Conservation (phyloP, 2,888 invertebrate genomes). For the Pristionchus exspectatus region DNA sequence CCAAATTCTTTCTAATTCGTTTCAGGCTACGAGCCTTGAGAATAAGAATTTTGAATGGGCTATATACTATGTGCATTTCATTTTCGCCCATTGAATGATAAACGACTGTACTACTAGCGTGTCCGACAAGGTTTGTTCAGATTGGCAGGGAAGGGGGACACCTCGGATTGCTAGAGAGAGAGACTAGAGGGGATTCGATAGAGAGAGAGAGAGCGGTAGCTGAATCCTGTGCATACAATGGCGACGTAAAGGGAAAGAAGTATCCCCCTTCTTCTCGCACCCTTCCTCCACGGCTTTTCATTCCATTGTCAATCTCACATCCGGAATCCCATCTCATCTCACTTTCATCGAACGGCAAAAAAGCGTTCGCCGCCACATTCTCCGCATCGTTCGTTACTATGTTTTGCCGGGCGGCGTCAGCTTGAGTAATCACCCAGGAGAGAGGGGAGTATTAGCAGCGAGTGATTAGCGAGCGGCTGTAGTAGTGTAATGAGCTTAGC, state of each 20-base stretch:
- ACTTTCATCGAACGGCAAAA: constrained; percentile 25
- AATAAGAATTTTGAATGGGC: too few species aligned
- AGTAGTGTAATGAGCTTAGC: constrained; percentile 33
- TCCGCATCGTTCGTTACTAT: not conserved
- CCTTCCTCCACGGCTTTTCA: constrained; percentile 1
- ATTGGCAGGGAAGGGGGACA: not conserved
- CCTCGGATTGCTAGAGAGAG: not conserved
- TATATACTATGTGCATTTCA: too few species aligned
- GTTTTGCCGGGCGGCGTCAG: not conserved
- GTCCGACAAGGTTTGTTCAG: constrained; percentile 30
- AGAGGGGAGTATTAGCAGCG: not conserved
- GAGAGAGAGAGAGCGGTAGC: not conserved
- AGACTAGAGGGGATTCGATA: not conserved
- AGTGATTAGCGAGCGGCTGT: not conserved
- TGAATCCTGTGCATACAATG: constrained; percentile 49
- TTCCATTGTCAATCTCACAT: constrained; percentile 4
- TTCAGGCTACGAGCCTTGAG: too few species aligned
- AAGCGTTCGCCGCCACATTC: constrained; percentile 2
- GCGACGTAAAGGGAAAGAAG: constrained; percentile 27
- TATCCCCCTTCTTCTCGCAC: not conserved
- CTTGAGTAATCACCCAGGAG: constrained; percentile 4
- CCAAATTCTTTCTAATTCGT: too few species aligned
- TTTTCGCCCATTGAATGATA: not conserved
- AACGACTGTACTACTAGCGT: constrained; percentile 19
- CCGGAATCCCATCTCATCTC: constrained; percentile 24